Evolutionary conservation across 30 jellyfish, hydroid and myxozoan genomes (phyloP).

Genomic region (Hydractinia echinata): DNA sequence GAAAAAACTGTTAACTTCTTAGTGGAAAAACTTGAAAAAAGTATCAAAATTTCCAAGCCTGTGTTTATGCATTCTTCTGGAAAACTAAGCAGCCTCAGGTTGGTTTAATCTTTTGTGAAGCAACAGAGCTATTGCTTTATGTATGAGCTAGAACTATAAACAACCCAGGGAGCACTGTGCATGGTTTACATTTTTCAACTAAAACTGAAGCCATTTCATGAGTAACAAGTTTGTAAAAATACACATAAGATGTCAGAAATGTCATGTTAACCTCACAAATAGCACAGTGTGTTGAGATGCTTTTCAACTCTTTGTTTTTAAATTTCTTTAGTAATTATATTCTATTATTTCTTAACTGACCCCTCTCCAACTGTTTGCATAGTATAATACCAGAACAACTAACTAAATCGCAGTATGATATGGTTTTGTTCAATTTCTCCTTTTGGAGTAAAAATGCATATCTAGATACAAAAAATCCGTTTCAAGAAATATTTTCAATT

Average conservation of each 20-base stretch:
- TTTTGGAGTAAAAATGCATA: too few species aligned
- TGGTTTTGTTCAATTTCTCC: too few species aligned
- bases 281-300: too few species aligned
- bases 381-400: too few species aligned
- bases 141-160: not conserved
- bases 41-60: slow-evolving; percentile 50
- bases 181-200: not conserved
- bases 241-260: not conserved
- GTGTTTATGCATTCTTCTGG: slow-evolving; percentile 61
- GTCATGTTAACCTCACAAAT: too few species aligned
- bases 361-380: too few species aligned
- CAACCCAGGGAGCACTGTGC: not conserved
- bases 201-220: not conserved
- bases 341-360: too few species aligned
- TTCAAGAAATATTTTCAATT: too few species aligned
- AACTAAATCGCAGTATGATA: too few species aligned
- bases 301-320: too few species aligned
- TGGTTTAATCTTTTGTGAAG: not conserved
- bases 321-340: too few species aligned
- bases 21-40: slow-evolving; percentile 66
- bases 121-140: not conserved
- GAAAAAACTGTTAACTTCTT: slow-evolving; percentile 54
- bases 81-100: slow-evolving; percentile 70
- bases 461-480: too few species aligned
- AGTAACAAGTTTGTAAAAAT: not conserved